Evolutionary conservation across 2,797 vertebrate species (phyloP).

Genomic region (Clamator glandarius): DNA sequence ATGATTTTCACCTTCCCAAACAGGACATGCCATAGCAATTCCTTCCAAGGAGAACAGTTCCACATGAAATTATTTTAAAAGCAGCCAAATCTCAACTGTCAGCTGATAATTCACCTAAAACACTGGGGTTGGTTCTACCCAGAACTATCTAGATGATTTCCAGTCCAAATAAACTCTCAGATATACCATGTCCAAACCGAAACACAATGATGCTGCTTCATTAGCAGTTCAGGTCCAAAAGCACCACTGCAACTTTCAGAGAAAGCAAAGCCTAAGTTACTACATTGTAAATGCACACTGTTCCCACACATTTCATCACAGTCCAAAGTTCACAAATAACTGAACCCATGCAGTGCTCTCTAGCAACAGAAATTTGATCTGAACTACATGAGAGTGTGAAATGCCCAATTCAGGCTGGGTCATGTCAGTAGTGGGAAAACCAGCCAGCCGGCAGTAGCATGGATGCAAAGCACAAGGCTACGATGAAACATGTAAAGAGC

Average conservation of each 20-base stretch:
- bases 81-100: not conserved
- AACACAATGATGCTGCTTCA: not conserved
- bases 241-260: not conserved
- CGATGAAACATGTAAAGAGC: not conserved
- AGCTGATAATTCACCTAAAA: not conserved
- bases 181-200: not conserved
- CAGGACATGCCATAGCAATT: not conserved
- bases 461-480: rapidly evolving
- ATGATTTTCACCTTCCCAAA: not conserved
- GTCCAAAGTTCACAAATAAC: not conserved
- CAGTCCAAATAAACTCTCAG: not conserved
- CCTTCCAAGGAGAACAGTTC: not conserved
- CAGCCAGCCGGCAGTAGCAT: not conserved
- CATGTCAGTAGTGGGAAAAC: not conserved
- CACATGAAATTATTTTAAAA: not conserved
- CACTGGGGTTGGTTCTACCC: not conserved
- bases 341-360: not conserved
- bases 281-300: rapidly evolving
- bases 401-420: not conserved
- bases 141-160: not conserved
- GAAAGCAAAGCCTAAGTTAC: not conserved
- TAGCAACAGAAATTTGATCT: not conserved
- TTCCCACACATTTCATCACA: not conserved
- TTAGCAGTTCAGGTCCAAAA: not conserved
- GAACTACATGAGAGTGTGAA: not conserved